Evolutionary conservation across 2,113 vertebrate genomes (phyloP).

Genomic region (Apteryx mantelli): DNA sequence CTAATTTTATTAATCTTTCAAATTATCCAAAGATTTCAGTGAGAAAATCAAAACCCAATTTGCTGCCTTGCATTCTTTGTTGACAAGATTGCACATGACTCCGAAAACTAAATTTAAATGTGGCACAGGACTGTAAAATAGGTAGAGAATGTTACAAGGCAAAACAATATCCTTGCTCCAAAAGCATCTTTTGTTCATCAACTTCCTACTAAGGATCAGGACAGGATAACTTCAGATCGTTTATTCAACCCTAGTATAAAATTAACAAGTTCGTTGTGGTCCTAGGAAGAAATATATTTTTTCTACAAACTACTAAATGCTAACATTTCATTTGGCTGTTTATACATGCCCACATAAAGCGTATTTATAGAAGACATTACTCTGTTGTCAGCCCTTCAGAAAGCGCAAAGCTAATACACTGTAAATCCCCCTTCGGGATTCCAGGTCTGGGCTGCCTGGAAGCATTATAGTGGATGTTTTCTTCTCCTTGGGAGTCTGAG

Average conservation of each 20-base stretch:
- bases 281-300: background rate
- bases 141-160: background rate
- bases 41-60: background rate
- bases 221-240: background rate
- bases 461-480: slow-evolving; percentile 21
- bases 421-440: background rate
- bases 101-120: background rate
- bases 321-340: slow-evolving; percentile 23
- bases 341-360: background rate
- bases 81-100: background rate
- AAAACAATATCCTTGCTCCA: background rate
- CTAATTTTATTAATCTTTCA: background rate
- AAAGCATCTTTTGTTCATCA: background rate
- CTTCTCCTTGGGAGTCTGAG: slow-evolving; percentile 23
- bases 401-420: background rate
- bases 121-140: background rate
- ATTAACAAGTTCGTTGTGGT: background rate
- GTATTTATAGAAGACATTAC: slow-evolving; percentile 10
- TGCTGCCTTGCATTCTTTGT: background rate
- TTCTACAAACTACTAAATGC: background rate
- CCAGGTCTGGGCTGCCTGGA: background rate
- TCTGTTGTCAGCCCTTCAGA: slow-evolving; percentile 28
- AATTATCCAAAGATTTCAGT: background rate
- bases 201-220: background rate
- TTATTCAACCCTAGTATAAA: background rate